Conservation (phyloP, 2,888 invertebrate species). For the Drosophila trichaetosa region DNA sequence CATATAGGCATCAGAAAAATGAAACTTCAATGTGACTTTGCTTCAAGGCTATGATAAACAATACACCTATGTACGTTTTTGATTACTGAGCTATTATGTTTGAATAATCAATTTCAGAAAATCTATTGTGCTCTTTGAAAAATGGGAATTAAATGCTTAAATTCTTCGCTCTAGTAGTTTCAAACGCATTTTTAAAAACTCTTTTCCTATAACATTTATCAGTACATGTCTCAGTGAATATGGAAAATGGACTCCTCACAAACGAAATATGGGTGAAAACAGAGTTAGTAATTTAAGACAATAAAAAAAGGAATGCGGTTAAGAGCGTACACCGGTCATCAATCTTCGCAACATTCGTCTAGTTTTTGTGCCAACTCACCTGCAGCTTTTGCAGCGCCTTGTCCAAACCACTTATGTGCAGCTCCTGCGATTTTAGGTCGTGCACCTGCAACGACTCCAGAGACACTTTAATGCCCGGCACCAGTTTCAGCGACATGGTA, state of each 20-base stretch:
- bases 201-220: neutral
- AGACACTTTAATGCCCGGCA: constrained; percentile 83
- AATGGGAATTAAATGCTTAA: neutral
- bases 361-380: constrained; percentile 72
- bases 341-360: constrained; percentile 24
- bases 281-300: neutral
- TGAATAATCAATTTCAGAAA: too few relatives aligned
- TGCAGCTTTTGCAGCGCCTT: constrained; percentile 86
- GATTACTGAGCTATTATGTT: neutral
- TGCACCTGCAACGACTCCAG: constrained; percentile 75
- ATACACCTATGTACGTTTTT: neutral
- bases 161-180: neutral
- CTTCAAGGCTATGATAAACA: neutral
- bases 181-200: neutral
- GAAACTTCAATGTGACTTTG: neutral
- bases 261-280: neutral
- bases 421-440: constrained; percentile 80
- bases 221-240: neutral
- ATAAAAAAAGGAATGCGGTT: neutral
- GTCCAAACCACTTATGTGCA: constrained; percentile 86
- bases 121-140: neutral
- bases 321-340: constrained; percentile 6
- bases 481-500: constrained; percentile 82
- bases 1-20: neutral
- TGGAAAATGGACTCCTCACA: neutral